Evolutionary conservation across 1,140 invertebrate genomes (phyloP).

Genomic region (Atta colombica): DNA sequence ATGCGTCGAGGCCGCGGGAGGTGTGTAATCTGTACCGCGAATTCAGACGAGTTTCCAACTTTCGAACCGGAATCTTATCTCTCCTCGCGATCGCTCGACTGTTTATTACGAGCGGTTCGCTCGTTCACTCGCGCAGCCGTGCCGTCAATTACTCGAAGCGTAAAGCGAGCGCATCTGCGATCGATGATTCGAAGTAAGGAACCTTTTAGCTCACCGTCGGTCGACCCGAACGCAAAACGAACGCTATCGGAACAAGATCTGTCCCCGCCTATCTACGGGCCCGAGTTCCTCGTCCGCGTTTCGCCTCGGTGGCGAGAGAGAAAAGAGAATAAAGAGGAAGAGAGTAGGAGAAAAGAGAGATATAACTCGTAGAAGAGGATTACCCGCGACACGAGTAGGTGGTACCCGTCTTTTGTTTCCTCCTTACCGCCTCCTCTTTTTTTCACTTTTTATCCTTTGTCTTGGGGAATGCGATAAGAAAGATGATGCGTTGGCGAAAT

Average conservation of each 20-base stretch:
- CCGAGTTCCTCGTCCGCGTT: slow-evolving; percentile 21
- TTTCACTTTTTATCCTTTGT: slow-evolving; percentile 39
- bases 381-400: slow-evolving; percentile 34
- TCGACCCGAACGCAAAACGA: slow-evolving; percentile 40
- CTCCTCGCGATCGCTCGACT: slow-evolving; percentile 56
- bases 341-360: neutral
- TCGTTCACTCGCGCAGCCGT: slow-evolving; percentile 58
- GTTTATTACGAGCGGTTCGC: slow-evolving; percentile 53
- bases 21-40: slow-evolving; percentile 61
- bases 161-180: slow-evolving; percentile 63
- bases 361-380: slow-evolving; percentile 2
- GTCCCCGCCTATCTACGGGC: slow-evolving; percentile 38
- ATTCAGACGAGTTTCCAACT: slow-evolving; percentile 49
- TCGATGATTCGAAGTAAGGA: slow-evolving; percentile 54
- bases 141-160: slow-evolving; percentile 58
- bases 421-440: slow-evolving; percentile 16
- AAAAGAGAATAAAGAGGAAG: neutral
- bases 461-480: slow-evolving; percentile 46
- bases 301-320: neutral
- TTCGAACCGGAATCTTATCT: slow-evolving; percentile 62
- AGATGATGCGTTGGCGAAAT: slow-evolving; percentile 64
- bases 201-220: slow-evolving; percentile 49
- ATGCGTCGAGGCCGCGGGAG: slow-evolving; percentile 62
- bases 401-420: slow-evolving; percentile 41
- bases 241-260: slow-evolving; percentile 61